A percentile compares a stretch with the other conserved stretches of the same genome.
Conservation (phyloP, 2,888 invertebrate genomes). For the Terebella lapidaria region DNA sequence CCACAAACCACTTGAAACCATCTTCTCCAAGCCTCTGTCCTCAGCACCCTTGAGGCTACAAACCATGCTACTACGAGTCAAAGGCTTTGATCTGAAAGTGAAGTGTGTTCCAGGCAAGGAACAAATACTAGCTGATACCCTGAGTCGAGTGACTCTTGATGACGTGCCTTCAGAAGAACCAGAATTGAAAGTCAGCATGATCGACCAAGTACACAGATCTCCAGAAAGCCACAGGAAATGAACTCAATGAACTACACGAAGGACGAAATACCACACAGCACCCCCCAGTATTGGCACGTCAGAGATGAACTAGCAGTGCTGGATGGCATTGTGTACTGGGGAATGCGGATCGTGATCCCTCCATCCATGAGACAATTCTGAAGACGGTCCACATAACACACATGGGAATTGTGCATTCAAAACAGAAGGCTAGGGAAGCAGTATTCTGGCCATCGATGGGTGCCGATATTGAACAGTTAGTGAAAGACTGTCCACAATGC, state of each 20-base stretch:
- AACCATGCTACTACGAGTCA: neutral
- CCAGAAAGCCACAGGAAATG: no score
- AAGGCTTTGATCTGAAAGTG: neutral
- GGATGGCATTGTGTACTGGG: no score
- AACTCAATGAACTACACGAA: no score
- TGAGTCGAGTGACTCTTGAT: neutral
- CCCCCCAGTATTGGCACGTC: no score
- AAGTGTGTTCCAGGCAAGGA: neutral
- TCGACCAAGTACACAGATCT: no score
- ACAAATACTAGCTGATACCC: neutral
- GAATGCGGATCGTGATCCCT: no score
- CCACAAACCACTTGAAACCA: neutral
- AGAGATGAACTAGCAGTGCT: no score
- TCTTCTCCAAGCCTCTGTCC: neutral
- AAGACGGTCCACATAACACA: neutral
- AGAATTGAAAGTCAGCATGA: no score
- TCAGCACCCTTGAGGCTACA: neutral
- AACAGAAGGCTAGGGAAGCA: neutral
- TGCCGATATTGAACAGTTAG: neutral
- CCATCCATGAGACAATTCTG: no score
- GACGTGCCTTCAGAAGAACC: no score
- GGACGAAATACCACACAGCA: no score
- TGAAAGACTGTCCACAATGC: constrained; percentile 1
- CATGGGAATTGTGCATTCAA: neutral
- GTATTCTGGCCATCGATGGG: constrained; percentile 6